Evolutionary conservation across 2,113 vertebrate species (phyloP).

Genomic region (Gymnarchus niloticus): DNA sequence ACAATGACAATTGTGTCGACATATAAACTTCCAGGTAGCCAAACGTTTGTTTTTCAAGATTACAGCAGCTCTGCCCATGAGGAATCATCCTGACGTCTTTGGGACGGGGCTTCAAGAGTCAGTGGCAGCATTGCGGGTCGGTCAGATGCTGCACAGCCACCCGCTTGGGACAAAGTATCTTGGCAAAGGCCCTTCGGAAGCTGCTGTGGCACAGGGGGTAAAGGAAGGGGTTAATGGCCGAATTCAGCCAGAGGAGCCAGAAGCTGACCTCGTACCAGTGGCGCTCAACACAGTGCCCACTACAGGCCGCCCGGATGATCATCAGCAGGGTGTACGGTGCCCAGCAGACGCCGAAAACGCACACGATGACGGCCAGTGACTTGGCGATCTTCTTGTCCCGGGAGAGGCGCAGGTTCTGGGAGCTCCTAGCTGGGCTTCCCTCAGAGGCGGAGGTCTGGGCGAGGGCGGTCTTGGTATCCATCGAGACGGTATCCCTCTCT

Average conservation of each 20-base stretch:
- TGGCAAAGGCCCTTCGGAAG: conserved; percentile 70
- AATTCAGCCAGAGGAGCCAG: conserved; percentile 85
- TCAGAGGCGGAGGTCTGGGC: conserved; percentile 22
- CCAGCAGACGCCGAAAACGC: conserved; percentile 75
- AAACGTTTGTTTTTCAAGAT: background rate
- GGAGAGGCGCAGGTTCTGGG: conserved; percentile 56
- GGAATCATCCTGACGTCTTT: background rate
- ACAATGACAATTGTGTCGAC: background rate
- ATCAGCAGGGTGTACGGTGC: conserved; percentile 72
- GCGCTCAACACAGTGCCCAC: conserved; percentile 43
- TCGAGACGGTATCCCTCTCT: conserved; percentile 33
- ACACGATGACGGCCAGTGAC: conserved; percentile 72
- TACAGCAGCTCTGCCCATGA: background rate
- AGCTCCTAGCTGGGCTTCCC: conserved; percentile 49
- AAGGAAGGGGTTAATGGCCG: conserved; percentile 75
- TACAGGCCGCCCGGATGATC: conserved; percentile 63
- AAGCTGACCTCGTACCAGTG: conserved; percentile 70
- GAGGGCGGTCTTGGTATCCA: background rate
- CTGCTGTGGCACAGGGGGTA: conserved; percentile 76
- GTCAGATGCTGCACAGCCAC: conserved; percentile 11
- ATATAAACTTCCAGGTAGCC: background rate
- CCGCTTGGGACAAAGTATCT: conserved; percentile 56
- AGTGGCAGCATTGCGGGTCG: conserved; percentile 2
- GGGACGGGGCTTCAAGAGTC: background rate
- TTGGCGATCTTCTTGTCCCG: conserved; percentile 73